Percentiles rank a stretch among this genome's conserved stretches.
phyloP scores from a whole-genome alignment of 2,888 invertebrate species.

The Drosophila phalerata region DNA sequence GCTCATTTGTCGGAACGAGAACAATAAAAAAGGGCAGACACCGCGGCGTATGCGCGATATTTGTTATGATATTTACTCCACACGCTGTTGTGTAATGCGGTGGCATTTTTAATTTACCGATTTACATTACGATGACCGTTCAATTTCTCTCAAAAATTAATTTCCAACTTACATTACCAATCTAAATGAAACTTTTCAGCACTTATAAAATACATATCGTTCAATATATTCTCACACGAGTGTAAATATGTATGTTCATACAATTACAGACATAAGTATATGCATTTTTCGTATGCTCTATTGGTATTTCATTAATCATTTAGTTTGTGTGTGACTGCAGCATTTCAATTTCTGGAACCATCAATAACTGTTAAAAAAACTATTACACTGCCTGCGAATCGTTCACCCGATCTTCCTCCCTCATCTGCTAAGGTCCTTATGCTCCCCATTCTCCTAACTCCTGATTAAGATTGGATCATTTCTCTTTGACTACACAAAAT shows the following conservation, averaged over 20 bases:
- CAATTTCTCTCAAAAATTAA: slow-evolving; percentile 18
- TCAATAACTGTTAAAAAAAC: slow-evolving; percentile 32
- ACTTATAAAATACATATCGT: not conserved
- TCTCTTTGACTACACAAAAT: not conserved
- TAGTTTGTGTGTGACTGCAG: not conserved
- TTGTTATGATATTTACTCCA: slow-evolving; percentile 1
- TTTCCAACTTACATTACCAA: slow-evolving; percentile 25
- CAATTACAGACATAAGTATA: not conserved
- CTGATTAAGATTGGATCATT: slow-evolving; percentile 3
- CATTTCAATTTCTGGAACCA: slow-evolving; percentile 3
- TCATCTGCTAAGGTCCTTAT: not conserved
- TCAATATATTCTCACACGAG: not conserved
- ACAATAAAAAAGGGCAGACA: slow-evolving; percentile 14
- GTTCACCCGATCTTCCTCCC: too few relatives aligned
- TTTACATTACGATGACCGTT: slow-evolving; percentile 34
- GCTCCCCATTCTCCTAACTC: not conserved
- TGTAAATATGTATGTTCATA: not conserved
- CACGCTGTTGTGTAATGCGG: not conserved
- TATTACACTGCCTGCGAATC: slow-evolving; percentile 7
- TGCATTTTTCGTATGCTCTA: slow-evolving; percentile 13
- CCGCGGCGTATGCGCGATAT: slow-evolving; percentile 40
- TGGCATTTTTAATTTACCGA: slow-evolving; percentile 28
- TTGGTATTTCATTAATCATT: slow-evolving; percentile 40
- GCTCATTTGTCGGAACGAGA: slow-evolving; percentile 31
- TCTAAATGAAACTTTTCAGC: slow-evolving; percentile 14